Evolutionary conservation across 1,140 invertebrate species (phyloP), one percentile per base, ranked within the genome.

Genomic region (Nixonia krombeini): DNA sequence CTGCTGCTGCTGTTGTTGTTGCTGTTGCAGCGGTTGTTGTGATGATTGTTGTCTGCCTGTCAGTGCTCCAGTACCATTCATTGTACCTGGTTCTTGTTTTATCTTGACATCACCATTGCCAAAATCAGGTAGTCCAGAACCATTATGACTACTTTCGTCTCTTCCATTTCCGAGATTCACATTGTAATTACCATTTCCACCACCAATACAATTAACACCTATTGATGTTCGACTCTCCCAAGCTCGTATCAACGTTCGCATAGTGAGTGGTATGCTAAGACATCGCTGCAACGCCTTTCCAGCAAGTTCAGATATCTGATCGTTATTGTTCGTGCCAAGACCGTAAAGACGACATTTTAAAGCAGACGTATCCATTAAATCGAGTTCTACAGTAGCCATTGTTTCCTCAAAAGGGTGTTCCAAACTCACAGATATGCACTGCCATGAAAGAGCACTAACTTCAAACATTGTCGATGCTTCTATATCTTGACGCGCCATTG

Each of bases 331-430:
- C 44, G 83, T 79, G 73, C 80, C 89, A 40, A 88, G 81, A 67
- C 89, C 79, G 79, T 89, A 87, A 73, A 88, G 75, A 23, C 83
- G 83, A 86, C 83, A 96, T 75, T 89, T 90, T 0, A 92, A 81
- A 59, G 88, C 91, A 0, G 91, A 91, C 7, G 93, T 89, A 72
- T 97, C 95, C 8, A 89, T 88, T 17, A 99, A 81, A 79, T 97
- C 92, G 50, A 99, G 86, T 76, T 98, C 96, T 9, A 94, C 92
- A 0, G 96, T 97, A 0, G 95, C 93, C 88, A 98, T 91, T 53
- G 92, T 93, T 79, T 97, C 95, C 74, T 97, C 93, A 17, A 93
- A 86, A 0, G 96, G 96, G 86, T 98, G 95, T 79, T 98, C 95
- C 79, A 99, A 90, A 21, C 93, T 93, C 2, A 98, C 89, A 9